Base-by-base conservation (phyloP, 2,888 invertebrate species). In the Drosophila paramelanica region DNA sequence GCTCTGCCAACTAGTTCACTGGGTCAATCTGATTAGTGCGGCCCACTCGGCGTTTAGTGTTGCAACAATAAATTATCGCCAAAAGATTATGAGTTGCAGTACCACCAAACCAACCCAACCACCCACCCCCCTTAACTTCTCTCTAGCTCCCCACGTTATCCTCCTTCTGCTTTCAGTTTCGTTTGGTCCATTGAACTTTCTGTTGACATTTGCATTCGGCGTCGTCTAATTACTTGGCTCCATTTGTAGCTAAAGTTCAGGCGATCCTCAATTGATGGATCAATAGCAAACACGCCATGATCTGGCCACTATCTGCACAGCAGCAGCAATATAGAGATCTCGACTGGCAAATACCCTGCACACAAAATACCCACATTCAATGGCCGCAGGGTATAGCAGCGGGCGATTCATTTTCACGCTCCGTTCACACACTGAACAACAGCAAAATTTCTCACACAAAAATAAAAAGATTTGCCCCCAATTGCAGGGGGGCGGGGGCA, bases 1-100 rank as follows among this genome's bases (percentile, higher is more conserved):
- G 42, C 52, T 61, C 57, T 59, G 46, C 33, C 66, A 83, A 87
- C 84, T 85, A 69, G 87, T 75, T 89, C 87, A 81, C 72, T 89
- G 76, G 85, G 89, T 87, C 87, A 85, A 81, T 82, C 77, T 88
- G 88, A 87, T 86, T 84, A 84, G 81, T 67, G 65, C 41, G 57
- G 76, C 70, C 65, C 68, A 69, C 61, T 73, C 59, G 56, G 67
- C 77, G 67, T 71, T 81, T 74, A 81, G 83, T 89, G 89, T 88
- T 74, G 74, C 68, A 80, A 81, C 77, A 79, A 88, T 89, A 89
- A 89, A 89, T 90, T 85, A 89, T 89, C 89, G 68, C 72, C 50
- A 51, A 46, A 33, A 79, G 89, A 89, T 89, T 89, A 81, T 84
- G 85, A 84, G 71, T 46, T 53, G 45, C 14, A 43, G 23, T 55